Evolutionary conservation across 2,797 vertebrate species (phyloP).

Genomic region (Microctenopoma lineatum): DNA sequence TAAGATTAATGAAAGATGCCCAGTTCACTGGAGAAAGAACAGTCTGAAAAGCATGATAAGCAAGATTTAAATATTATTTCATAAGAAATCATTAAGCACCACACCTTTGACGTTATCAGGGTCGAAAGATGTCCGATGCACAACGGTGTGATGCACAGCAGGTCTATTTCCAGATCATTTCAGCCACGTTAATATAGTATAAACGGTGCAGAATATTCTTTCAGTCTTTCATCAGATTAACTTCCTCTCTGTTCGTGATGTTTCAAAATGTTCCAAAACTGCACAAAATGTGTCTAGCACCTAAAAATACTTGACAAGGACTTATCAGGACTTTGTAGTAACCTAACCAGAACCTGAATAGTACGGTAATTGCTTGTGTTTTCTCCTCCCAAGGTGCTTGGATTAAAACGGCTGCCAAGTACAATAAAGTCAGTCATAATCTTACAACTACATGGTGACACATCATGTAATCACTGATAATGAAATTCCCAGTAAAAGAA

Average conservation of each 20-base stretch:
- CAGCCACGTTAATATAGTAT: background rate
- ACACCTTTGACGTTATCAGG: too few species aligned
- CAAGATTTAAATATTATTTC: background rate
- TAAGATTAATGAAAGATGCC: background rate
- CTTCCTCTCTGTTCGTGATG: slow-evolving; percentile 12
- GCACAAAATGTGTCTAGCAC: background rate
- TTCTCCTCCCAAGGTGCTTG: too few species aligned
- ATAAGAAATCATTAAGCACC: background rate
- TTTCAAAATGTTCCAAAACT: slow-evolving; percentile 14
- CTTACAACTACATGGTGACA: background rate
- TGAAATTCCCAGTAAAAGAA: slow-evolving; percentile 15
- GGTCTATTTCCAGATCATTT: slow-evolving; percentile 39
- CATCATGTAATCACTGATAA: background rate
- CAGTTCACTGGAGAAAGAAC: slow-evolving; percentile 2
- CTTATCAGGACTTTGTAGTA: too few species aligned
- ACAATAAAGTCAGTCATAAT: background rate
- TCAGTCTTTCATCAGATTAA: slow-evolving; percentile 27
- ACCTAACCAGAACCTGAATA: too few species aligned
- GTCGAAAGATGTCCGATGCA: slow-evolving; percentile 4
- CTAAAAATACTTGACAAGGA: too few species aligned
- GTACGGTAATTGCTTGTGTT: too few species aligned
- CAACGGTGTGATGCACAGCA: background rate
- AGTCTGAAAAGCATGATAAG: background rate
- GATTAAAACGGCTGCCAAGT: too few species aligned
- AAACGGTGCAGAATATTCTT: slow-evolving; percentile 19